phyloP scores from a whole-genome alignment of 53 echinoderm and acorn worm genomes.

The Mesocentrotus franciscanus region DNA sequence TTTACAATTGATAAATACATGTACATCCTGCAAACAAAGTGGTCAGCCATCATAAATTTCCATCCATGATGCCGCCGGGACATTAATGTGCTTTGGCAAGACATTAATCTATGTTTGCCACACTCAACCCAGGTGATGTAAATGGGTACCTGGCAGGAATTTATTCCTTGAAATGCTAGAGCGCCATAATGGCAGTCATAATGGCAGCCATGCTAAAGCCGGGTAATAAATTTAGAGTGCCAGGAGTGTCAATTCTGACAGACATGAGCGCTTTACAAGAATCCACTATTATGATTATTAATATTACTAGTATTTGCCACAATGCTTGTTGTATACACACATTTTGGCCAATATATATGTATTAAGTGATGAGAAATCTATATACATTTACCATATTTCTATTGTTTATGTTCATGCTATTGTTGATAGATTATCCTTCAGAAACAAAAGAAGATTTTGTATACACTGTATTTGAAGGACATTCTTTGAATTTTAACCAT shows the following conservation, averaged over 20 bases:
- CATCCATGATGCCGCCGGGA: neutral
- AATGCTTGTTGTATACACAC: neutral
- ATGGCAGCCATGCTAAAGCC: too few relatives aligned
- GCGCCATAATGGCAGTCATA: too few relatives aligned
- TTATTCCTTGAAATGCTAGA: too few relatives aligned
- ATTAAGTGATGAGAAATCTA: neutral
- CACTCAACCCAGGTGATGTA: neutral
- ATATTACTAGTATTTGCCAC: neutral
- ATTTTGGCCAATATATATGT: neutral
- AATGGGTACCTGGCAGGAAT: too few relatives aligned
- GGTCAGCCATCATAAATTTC: neutral
- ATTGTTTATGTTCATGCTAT: neutral
- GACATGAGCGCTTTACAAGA: too few relatives aligned
- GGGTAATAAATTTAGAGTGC: too few relatives aligned
- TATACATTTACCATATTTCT: neutral
- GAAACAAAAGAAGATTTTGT: neutral
- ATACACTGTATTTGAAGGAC: neutral
- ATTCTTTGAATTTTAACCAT: neutral
- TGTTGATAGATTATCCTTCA: neutral
- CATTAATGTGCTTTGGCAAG: too few relatives aligned
- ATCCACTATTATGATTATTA: neutral
- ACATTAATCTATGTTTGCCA: neutral
- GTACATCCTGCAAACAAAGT: neutral
- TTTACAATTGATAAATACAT: neutral
- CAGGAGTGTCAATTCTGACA: too few relatives aligned